Evolutionary conservation across 1,140 invertebrate genomes (phyloP).

Genomic region (Pachypsylla venusta): DNA sequence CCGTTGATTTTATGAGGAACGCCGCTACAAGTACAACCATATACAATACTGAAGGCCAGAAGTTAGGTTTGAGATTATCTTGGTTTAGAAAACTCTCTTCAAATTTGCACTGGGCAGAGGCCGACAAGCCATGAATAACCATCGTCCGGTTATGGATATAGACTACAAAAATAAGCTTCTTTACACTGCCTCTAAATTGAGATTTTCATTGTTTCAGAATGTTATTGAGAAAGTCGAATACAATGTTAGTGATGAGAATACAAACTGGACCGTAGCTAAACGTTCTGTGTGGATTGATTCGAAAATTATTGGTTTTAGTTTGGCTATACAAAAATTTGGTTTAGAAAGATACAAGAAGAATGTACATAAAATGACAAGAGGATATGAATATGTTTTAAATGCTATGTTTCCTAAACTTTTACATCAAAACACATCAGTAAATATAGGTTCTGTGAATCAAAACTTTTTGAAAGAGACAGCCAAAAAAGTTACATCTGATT

Average conservation of each 20-base stretch:
- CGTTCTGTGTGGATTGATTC: constrained; percentile 75
- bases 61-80: too few relatives aligned
- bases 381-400: constrained; percentile 65
- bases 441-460: neutral
- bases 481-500: neutral
- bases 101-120: too few relatives aligned
- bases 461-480: neutral
- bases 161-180: too few relatives aligned
- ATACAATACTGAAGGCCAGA: too few relatives aligned
- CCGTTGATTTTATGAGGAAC: too few relatives aligned
- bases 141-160: too few relatives aligned
- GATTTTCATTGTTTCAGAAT: constrained; percentile 43
- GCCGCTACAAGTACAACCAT: too few relatives aligned
- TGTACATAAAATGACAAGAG: constrained; percentile 56
- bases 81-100: too few relatives aligned
- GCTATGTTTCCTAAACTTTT: constrained; percentile 40
- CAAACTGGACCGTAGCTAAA: constrained; percentile 55
- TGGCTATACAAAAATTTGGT: constrained; percentile 73
- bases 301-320: constrained; percentile 70
- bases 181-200: neutral
- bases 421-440: neutral
- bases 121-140: too few relatives aligned
- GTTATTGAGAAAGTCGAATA: constrained; percentile 80
- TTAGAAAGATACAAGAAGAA: constrained; percentile 76
- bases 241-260: constrained; percentile 46